Evolutionary conservation across 2,888 invertebrate genomes (phyloP), one percentile per base, ranked within the genome.

Genomic region (Zeuzera pyrina): DNA sequence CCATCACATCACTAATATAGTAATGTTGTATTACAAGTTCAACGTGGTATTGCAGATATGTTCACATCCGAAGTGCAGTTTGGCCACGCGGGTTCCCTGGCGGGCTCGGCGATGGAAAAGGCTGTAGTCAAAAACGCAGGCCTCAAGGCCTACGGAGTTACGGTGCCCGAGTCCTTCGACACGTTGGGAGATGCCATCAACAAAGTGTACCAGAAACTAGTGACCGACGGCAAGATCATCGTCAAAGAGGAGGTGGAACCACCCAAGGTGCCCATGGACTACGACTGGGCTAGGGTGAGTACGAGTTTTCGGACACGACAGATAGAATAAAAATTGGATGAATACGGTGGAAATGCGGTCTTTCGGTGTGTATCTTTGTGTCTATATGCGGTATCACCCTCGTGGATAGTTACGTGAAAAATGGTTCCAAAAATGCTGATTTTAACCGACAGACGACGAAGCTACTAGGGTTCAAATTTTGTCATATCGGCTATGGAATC

Each of bases 241-340:
- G 95, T 95, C 0, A 89, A 90, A 48, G 91, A 93, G 25, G 98
- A 99, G 71, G 88, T 94, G 30, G 96, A 98, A 6, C 99, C 99
- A 19, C 99, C 99, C 2, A 98, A 98, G 11, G 98, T 99, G n/a
- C 98, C 98, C 5, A 98, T 99, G 98, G 98, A 99, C 73, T 99
- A 95, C 72, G 94, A 92, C 41, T 99, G 98, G 98, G 98, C 98
- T 0, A 88, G 95, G 71, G 88, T 88, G 39, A 67, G 81, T 68
- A 57, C n/a, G n/a, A n/a, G n/a, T n/a, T n/a, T n/a, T n/a, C n/a
- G n/a, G n/a, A n/a, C n/a, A n/a, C n/a, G n/a, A n/a, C n/a, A n/a
- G n/a, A n/a, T n/a, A n/a, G n/a, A n/a, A n/a, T n/a, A n/a, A n/a
- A n/a, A n/a, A n/a, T n/a, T n/a, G n/a, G n/a, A n/a, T n/a, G n/a